Conservation (phyloP, 2,797 vertebrate genomes). For the Girardinus metallicus region DNA sequence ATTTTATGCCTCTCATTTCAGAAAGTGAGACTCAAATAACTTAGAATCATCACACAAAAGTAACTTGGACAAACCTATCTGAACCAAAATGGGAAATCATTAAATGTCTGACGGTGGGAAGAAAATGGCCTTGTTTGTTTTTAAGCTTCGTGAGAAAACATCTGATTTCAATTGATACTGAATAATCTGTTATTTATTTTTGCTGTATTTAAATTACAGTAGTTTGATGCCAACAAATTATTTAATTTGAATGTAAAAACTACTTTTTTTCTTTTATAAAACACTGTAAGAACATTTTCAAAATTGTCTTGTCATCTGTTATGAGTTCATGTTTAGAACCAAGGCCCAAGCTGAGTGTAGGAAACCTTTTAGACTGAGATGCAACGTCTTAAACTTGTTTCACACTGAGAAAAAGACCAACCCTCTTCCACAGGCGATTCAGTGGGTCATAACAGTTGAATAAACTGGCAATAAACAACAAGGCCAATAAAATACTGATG, state of each 20-base stretch:
- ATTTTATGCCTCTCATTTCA: neutral
- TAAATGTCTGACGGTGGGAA: no score
- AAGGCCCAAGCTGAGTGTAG: neutral
- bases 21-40: neutral
- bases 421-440: neutral
- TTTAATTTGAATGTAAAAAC: neutral
- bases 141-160: no score
- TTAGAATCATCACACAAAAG: neutral
- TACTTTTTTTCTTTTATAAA: neutral
- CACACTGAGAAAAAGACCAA: neutral
- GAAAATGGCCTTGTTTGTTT: no score
- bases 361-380: neutral
- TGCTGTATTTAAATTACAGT: no score
- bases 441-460: neutral
- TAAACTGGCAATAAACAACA: neutral
- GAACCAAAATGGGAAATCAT: neutral
- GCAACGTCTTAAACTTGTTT: neutral
- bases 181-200: no score
- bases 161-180: no score
- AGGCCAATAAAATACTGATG: neutral
- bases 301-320: neutral
- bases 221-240: no score
- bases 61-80: neutral
- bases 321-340: no score
- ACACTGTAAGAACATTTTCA: neutral